Evolutionary conservation across 2,888 invertebrate genomes (phyloP), one percentile per base, ranked within the genome.

Genomic region (Merodon equestris): DNA sequence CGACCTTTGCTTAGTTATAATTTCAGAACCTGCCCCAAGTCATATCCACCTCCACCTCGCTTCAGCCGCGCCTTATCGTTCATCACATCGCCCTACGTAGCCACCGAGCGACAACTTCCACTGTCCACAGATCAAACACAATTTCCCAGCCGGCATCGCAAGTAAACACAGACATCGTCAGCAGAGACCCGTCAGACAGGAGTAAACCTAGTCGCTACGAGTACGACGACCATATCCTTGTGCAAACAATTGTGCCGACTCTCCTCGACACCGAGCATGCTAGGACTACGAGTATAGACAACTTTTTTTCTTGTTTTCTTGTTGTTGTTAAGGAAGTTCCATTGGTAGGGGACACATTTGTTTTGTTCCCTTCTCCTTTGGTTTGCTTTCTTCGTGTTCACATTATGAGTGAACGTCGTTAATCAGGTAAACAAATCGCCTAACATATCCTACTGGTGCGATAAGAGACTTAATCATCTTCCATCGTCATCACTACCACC

Each of bases 361-460:
- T 63, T 63, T 19, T 40, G 15, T 17, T 34, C 48, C n/a, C 18
- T 40, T 54, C 14, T 4, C 14, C 27, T 15, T 36, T 7, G 7
- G 27, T 27, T 27, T 27, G 27, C 47, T 19, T 34, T 14, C 13
- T 27, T 15, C 17, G 27, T 53, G 53, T 38, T 64, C 38, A 68
- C 54, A 64, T 4, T 27, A 27, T 27, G 68, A 68, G 68, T 68
- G 64, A 79, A 73, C 60, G 63, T 74, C 73, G 79, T 64, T 74
- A 79, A 79, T 74, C 68, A 79, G 68, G 79, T 79, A 79, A 79
- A 79, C 73, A 79, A 79, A 79, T 70, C 58, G 77, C 53, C 63
- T 64, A 56, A 60, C 68, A 51, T 61, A 73, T 53, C 53, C 77
- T 68, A 63, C 54, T 58, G 40, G 54, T 38, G 27, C 58, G 79